Base-by-base conservation (phyloP, 2,797 vertebrate genomes). In the Hemibagrus guttatus region DNA sequence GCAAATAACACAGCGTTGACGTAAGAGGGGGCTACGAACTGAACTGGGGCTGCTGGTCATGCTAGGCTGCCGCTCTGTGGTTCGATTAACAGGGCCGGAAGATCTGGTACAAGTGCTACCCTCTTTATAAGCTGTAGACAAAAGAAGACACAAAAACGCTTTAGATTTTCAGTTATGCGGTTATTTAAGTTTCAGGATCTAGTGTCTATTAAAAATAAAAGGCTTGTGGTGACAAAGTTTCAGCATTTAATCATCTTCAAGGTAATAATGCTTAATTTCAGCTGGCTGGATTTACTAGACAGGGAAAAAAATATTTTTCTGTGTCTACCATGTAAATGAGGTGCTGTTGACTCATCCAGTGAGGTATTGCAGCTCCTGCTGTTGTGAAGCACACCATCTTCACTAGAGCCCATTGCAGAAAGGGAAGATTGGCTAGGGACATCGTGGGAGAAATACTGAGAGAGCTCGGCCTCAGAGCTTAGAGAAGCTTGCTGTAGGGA, bases 401-500 rank as follows among this genome's bases (percentile, higher is more conserved):
- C 93, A n/a, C 95, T 94, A 0, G 95, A 96, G 91, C 93, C 91
- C 0, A 92, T 92, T 54, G 93, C 92, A 42, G 97, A 92, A 69
- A 94, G 92, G 0, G 94, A 93, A 5, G 96, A 91, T 35, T 95
- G 94, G 87, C 93, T 95, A 0, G 93, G 91, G 31, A 90, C 56
- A 0, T 98, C 95, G 0, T 96, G 95, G 0, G 93, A 93, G 89
- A 98, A 97, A 93, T 96, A 98, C 80, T 98, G 97, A 54, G 97
- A 96, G 63, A 98, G 93, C 81, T 99, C 98, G 0, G 94, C 89
- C 91, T 98, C 98, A 0, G 97, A 97, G 91, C 95, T 96, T 82
- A 98, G 91, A 0, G 98, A 97, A 1, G 95, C 97, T 96, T 99
- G 96, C 93, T 92, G 92, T 84, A 92, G 83, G 88, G 80, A 87